phyloP scores from a whole-genome alignment of 2,888 invertebrate genomes.

The Nowickia ferox region DNA sequence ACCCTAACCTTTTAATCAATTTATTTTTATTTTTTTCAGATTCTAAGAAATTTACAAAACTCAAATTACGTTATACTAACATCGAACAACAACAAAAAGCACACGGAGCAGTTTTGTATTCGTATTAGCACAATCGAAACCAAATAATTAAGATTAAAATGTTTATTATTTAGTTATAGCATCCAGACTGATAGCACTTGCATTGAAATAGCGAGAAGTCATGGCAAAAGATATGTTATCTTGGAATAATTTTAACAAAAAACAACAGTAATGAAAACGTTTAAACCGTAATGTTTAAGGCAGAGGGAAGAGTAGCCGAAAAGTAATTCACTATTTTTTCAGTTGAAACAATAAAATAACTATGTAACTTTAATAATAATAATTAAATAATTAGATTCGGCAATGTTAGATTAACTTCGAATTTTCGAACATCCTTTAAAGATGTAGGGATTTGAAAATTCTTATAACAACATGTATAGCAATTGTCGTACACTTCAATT shows the following conservation, averaged over 20 bases:
- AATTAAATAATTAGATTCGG: no score
- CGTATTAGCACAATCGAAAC: constrained; percentile 11
- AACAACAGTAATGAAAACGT: neutral
- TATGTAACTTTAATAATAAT: no score
- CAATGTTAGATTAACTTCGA: no score
- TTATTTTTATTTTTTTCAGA: constrained; percentile 8
- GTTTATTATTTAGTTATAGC: constrained; percentile 11
- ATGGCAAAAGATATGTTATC: constrained; percentile 15
- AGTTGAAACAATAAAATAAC: no score
- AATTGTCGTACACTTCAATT: no score
- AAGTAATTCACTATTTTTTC: no score
- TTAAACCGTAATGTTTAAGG: no score
- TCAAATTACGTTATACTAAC: constrained; percentile 32
- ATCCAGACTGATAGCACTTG: neutral
- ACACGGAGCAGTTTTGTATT: neutral
- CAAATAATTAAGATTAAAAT: constrained; percentile 36
- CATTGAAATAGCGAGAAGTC: constrained; percentile 19
- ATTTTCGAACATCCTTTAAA: no score
- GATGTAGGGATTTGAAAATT: no score
- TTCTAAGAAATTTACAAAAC: constrained; percentile 39
- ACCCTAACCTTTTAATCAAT: constrained; percentile 28
- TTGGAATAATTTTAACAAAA: neutral
- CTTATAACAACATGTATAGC: no score
- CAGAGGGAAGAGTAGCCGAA: no score
- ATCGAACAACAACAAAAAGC: constrained; percentile 3